Conservation (phyloP, 1,140 invertebrate genomes). For the Megalopta genalis region DNA sequence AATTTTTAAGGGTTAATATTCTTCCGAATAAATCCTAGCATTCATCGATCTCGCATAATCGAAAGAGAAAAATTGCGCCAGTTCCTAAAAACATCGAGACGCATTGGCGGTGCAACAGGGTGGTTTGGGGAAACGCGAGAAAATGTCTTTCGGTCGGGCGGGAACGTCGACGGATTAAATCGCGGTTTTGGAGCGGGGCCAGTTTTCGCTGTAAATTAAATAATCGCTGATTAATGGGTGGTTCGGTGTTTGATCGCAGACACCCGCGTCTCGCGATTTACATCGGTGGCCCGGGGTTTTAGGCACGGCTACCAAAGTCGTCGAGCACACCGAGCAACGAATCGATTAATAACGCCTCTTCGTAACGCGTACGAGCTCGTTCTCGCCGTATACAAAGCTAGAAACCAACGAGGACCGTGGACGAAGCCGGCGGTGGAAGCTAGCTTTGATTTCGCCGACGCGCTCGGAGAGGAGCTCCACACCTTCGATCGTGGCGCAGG, state of each 20-base stretch:
- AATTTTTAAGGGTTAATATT: no score
- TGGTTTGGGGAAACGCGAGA: no score
- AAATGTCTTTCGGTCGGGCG: no score
- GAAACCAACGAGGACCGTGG: slow-evolving; percentile 41
- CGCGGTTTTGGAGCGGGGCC: slow-evolving; percentile 21
- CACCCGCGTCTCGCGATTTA: slow-evolving; percentile 56
- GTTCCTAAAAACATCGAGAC: no score
- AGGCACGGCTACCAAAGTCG: slow-evolving; percentile 49
- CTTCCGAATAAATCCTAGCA: no score
- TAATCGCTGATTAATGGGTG: slow-evolving; percentile 40
- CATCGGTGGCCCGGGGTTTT: slow-evolving; percentile 25
- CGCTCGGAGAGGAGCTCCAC: slow-evolving; percentile 3
- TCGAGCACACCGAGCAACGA: slow-evolving; percentile 64
- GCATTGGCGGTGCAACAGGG: no score
- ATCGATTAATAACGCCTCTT: slow-evolving; percentile 77
- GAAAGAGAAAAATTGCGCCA: no score
- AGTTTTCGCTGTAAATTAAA: slow-evolving; percentile 43
- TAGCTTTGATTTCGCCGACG: slow-evolving; percentile 74
- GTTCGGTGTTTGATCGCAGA: slow-evolving; percentile 9
- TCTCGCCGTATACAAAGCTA: slow-evolving; percentile 40
- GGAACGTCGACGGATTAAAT: neutral
- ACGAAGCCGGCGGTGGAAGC: slow-evolving; percentile 22
- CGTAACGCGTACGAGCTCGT: slow-evolving; percentile 60
- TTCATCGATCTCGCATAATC: no score
- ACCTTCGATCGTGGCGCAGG: slow-evolving; percentile 40